Base-by-base conservation (phyloP, 2,888 invertebrate genomes). In the Mesorhabditis sp. region DNA sequence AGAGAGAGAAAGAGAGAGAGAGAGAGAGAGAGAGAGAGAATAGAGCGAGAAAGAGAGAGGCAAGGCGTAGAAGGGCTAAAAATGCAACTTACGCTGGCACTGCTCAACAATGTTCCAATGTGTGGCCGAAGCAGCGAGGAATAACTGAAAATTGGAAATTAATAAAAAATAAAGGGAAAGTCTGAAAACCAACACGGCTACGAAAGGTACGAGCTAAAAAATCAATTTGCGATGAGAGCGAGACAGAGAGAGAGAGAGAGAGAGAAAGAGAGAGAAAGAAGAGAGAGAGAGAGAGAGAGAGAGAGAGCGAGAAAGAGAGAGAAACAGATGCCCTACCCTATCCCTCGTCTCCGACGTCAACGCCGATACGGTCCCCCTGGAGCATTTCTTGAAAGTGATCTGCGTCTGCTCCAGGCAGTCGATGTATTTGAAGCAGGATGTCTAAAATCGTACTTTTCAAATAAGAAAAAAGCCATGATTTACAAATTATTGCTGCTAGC, bases 341-440 rank as follows among this genome's bases (percentile, higher is more conserved):
- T 77, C 77, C 63, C 75, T 77, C 6, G 72, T 67, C 63, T 77
- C 77, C 6, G 76, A 66, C 7, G 74, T 72, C 45, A 77, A 68
- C 43, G 74, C 68, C 10, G 76, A 71, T 0, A 70, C 77, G 4
- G 77, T 67, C 42, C 77, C 77, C 41, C 76, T 74, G n/a, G 73
- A 73, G 66, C 77, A 77, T n/a, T 74, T 63, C 66, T 77, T 77
- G 67, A 76, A 70, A 13, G 70, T 72, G 7, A 70, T 67, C 67
- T 77, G 74, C 10, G 71, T 70, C 7, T 70, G 45, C 62, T 76
- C 76, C 62, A 74, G 67, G 65, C 77, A 77, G 7, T 73, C 73
- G n/a, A 77, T 68, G 65, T 77, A 77, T 41, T 76, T 74, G 63
- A 77, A 72, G 63, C 77, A 77, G 5, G 77, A 73, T 4, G 77